These are phyloP conservation scores for Lasioglossum villosulum DNA, from an alignment of 2,888 invertebrate species.

Conservation along the genomic window DNA sequence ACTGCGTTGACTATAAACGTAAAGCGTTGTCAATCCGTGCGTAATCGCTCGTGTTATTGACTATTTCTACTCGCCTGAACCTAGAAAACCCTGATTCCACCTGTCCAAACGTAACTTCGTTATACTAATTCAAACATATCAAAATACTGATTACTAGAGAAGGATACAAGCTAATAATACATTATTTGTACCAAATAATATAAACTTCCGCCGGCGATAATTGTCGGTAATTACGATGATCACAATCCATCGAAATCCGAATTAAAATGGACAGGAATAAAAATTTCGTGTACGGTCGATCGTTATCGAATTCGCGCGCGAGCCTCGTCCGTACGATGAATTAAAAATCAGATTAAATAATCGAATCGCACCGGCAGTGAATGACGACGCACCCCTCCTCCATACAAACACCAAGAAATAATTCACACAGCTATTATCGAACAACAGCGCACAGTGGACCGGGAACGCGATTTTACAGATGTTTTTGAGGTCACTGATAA, in stretches of 20 bases:
- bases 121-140: too few relatives aligned
- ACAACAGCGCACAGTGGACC: too few relatives aligned
- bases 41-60: too few relatives aligned
- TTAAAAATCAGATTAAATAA: conserved; percentile 26
- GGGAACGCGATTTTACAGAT: too few relatives aligned
- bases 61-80: too few relatives aligned
- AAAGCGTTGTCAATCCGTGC: too few relatives aligned
- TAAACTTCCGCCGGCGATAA: too few relatives aligned
- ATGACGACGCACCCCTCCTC: not conserved
- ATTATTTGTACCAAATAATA: not conserved
- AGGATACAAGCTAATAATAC: not conserved
- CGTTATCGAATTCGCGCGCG: not conserved
- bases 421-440: conserved; percentile 53
- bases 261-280: not conserved
- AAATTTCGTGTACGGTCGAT: not conserved
- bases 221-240: not conserved
- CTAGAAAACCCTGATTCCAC: too few relatives aligned
- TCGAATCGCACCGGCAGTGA: not conserved
- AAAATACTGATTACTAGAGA: too few relatives aligned
- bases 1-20: too few relatives aligned
- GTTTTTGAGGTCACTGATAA: too few relatives aligned
- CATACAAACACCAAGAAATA: conserved; percentile 50
- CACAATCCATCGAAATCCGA: not conserved
- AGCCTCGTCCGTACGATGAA: not conserved
- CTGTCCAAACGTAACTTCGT: too few relatives aligned